Percentiles rank a stretch among this genome's conserved stretches.
Conservation (phyloP, 1,140 invertebrate species). For the Trialeurodes vaporariorum region DNA sequence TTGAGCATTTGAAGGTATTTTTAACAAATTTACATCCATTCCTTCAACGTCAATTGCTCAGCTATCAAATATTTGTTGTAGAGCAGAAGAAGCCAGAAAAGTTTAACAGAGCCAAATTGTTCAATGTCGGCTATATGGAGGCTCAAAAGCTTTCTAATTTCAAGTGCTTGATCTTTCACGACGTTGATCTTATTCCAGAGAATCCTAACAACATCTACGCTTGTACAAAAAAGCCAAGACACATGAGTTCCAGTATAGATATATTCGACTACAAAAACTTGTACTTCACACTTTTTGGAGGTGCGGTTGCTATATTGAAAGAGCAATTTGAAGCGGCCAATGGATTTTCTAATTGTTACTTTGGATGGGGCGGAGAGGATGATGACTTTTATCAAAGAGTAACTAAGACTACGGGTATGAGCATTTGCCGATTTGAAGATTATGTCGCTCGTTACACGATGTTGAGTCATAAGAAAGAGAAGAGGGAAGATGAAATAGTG, state of each 20-base stretch:
- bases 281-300: conserved; percentile 59
- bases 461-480: conserved; percentile 54
- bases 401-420: conserved; percentile 36
- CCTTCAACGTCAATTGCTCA: conserved; percentile 70
- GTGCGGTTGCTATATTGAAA: conserved; percentile 56
- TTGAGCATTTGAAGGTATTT: conserved; percentile 64
- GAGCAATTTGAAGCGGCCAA: conserved; percentile 67
- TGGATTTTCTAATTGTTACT: conserved; percentile 85
- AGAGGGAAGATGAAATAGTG: conserved; percentile 31
- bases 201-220: conserved; percentile 83
- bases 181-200: conserved; percentile 87
- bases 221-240: conserved; percentile 73
- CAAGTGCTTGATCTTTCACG: conserved; percentile 88
- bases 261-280: conserved; percentile 72
- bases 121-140: conserved; percentile 81
- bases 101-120: conserved; percentile 87
- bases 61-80: conserved; percentile 80
- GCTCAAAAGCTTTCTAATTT: conserved; percentile 52
- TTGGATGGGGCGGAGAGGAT: conserved; percentile 81
- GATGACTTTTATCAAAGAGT: conserved; percentile 57
- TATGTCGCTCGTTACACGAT: conserved; percentile 62
- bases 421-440: conserved; percentile 56
- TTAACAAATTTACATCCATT: conserved; percentile 83
- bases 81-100: conserved; percentile 67
- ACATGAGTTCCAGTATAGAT: conserved; percentile 87